Evolutionary conservation across 2,113 vertebrate species (phyloP), one percentile per base, ranked within the genome.

Genomic region (Pseudorectes ferrugineus): DNA sequence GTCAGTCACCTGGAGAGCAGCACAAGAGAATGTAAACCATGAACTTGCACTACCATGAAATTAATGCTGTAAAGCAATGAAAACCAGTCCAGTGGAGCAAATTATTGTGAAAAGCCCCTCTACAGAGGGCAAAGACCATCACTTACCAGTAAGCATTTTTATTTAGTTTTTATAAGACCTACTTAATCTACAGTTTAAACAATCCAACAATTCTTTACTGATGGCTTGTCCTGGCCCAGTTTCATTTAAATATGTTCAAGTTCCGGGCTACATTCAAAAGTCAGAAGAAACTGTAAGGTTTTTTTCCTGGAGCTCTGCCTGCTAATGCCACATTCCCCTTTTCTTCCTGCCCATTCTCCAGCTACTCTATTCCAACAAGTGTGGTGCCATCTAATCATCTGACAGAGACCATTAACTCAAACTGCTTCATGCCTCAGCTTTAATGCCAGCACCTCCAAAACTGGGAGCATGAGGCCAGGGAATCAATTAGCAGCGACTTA

Each of bases 401-500:
- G 9, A 85, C 22, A 10, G 62, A 75, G 20, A 57, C 31, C 19
- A 88, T 61, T 82, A 88, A 72, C 43, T 36, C 1, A 0, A 65
- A 62, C 40, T 11, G 5, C 46, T 82, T 88, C 61, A 51, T 43
- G 40, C 16, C 81, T 75, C 71, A 79, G 9, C 49, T 93, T 75
- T 62, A 79, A 85, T 29, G 24, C 33, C 77, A 65, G 74, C 36
- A 75, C 54, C 29, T 88, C 83, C 59, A 45, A 70, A 88, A 62
- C 42, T 11, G 26, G n/a, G 58, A 94, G 73, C 33, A 29, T 45
- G 71, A 2, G 0, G 62, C 71, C 71, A 92, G 38, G 45, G 35
- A 94, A 83, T 88, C 90, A 93, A 96, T 94, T 96, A 96, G 88
- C 79, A 96, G 85, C 0, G 0, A 92, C 71, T 90, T 88, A 93